Conservation (phyloP, 2,888 invertebrate genomes). For the Bombylius discolor region DNA sequence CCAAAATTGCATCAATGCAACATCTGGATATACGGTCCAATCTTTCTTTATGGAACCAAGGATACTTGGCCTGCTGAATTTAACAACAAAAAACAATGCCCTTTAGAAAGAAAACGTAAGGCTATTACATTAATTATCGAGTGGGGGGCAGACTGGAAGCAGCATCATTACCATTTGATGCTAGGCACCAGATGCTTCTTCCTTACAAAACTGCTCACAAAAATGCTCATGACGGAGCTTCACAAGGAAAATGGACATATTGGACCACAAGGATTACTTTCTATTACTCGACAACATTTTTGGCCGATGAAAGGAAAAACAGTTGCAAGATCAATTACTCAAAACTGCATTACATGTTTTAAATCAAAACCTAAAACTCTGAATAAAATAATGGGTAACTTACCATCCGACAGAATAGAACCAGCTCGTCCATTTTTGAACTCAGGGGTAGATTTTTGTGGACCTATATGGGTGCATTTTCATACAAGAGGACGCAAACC, state of each 20-base stretch:
- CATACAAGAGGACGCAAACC: conserved; percentile 3
- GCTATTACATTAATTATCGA: too few relatives aligned
- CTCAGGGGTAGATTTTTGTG: conserved; percentile 10
- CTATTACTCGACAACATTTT: conserved; percentile 12
- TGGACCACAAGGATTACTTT: conserved; percentile 1
- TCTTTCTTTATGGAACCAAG: not conserved
- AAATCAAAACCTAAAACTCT: conserved; percentile 6
- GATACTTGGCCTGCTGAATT: not conserved
- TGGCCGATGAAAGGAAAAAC: conserved; percentile 16
- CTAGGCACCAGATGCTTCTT: conserved; percentile 17
- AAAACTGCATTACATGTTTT: conserved; percentile 13
- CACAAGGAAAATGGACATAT: not conserved
- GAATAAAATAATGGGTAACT: conserved; percentile 19
- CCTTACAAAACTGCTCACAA: conserved; percentile 12
- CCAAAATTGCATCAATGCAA: not conserved
- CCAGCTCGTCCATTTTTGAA: conserved; percentile 8
- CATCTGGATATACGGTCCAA: not conserved
- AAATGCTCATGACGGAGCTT: conserved; percentile 7
- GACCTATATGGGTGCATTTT: too few relatives aligned
- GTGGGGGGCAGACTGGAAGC: conserved; percentile 19
- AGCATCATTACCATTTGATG: conserved; percentile 11
- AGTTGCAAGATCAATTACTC: conserved; percentile 9
- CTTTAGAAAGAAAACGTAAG: too few relatives aligned
- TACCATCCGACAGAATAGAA: conserved; percentile 13
- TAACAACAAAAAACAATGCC: too few relatives aligned